Conservation (phyloP, 2,888 invertebrate genomes). For the Hecatera dysodea region DNA sequence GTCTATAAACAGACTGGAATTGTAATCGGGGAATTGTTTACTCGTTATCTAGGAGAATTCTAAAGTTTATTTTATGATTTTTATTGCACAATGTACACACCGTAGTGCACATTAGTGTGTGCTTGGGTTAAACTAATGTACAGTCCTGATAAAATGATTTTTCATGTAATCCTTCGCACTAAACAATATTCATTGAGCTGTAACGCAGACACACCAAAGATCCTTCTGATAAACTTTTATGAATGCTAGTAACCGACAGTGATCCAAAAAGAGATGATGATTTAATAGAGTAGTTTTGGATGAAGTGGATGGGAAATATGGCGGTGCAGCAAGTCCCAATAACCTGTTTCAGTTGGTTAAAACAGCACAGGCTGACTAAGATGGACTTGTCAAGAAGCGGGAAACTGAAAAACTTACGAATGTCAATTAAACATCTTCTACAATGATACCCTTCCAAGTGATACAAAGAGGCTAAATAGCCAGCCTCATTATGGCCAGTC, state of each 20-base stretch:
- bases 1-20: conserved; percentile 1
- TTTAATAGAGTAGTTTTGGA: not conserved
- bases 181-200: conserved; percentile 50
- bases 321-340: not conserved
- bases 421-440: not conserved
- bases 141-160: conserved; percentile 19
- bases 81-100: no score
- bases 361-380: not conserved
- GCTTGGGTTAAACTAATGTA: no score
- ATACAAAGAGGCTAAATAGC: not conserved
- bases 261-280: not conserved
- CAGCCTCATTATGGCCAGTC: not conserved
- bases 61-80: no score
- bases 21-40: not conserved
- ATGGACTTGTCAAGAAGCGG: no score
- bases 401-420: not conserved
- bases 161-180: not conserved
- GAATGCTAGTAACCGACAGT: not conserved
- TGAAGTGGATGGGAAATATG: not conserved
- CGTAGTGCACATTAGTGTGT: no score
- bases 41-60: not conserved
- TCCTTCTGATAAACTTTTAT: conserved; percentile 33
- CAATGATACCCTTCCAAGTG: not conserved
- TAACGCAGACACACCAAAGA: conserved; percentile 16
- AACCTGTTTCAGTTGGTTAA: no score